These are phyloP conservation scores for Eueides isabella DNA, from an alignment of 1,140 invertebrate species.

Conservation along the genomic window DNA sequence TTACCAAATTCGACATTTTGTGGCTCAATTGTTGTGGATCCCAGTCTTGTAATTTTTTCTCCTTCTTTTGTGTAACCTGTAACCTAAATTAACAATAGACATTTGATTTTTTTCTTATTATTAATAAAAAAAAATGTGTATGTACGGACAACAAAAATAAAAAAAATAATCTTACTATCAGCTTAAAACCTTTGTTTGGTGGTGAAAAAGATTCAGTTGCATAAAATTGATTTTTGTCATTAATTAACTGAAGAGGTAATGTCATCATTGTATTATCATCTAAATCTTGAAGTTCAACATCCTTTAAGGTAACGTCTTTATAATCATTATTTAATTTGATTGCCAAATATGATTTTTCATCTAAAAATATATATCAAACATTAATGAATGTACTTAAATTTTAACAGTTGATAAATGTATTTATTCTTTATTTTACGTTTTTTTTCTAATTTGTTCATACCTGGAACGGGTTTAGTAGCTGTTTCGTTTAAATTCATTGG, in stretches of 20 bases:
- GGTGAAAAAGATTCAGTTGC: constrained; percentile 37
- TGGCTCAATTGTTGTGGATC: constrained; percentile 47
- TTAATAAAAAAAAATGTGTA: too few species aligned
- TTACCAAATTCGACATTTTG: constrained; percentile 23
- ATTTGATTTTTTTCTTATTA: background rate
- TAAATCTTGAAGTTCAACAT: constrained; percentile 45
- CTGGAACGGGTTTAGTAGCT: constrained; percentile 26
- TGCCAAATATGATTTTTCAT: constrained; percentile 39
- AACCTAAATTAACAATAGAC: constrained; percentile 42
- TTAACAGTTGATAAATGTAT: too few species aligned
- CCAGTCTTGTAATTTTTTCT: constrained; percentile 42
- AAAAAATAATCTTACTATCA: constrained; percentile 46
- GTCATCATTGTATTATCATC: constrained; percentile 40
- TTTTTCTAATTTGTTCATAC: constrained; percentile 19
- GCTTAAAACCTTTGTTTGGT: constrained; percentile 46
- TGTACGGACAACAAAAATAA: background rate
- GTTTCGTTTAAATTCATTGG: constrained; percentile 28
- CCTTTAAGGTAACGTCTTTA: constrained; percentile 37
- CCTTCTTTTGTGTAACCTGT: constrained; percentile 40
- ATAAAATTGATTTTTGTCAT: constrained; percentile 48
- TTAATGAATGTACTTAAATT: too few species aligned
- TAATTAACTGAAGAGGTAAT: constrained; percentile 36
- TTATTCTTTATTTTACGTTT: background rate
- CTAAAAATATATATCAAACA: constrained; percentile 32
- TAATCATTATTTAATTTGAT: constrained; percentile 44